Evolutionary conservation across 1,140 invertebrate species (phyloP).

Genomic region (Zaprionus capensis): DNA sequence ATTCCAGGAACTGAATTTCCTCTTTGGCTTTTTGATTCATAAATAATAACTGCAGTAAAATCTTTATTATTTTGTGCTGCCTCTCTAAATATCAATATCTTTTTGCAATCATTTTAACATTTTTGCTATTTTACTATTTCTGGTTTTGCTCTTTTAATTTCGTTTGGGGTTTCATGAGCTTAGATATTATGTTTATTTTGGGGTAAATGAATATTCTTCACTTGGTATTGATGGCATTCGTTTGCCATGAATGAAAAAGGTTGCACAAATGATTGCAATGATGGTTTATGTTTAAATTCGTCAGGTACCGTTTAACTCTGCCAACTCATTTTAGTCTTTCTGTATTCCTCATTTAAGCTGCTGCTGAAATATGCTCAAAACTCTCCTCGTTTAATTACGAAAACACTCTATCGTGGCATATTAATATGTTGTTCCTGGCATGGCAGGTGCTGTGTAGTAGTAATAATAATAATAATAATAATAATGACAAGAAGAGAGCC

Average conservation of each 20-base stretch:
- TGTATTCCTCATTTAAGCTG: background rate
- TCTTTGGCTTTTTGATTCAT: background rate
- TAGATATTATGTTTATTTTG: too few species aligned
- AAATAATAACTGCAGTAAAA: background rate
- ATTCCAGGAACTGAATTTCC: background rate
- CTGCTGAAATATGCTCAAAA: background rate
- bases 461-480: conserved; percentile 20
- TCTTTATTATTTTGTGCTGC: background rate
- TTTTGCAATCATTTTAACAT: background rate
- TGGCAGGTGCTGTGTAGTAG: conserved; percentile 18
- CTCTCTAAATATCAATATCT: background rate
- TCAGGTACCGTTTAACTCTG: background rate
- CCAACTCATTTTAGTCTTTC: background rate
- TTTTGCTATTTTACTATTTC: background rate
- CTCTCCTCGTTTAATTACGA: conserved; percentile 12
- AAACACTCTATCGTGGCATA: conserved; percentile 6
- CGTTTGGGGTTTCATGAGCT: too few species aligned
- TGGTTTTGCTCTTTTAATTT: background rate
- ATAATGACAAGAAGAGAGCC: conserved; percentile 23
- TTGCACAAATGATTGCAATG: background rate
- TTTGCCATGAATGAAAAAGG: background rate
- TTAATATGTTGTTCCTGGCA: conserved; percentile 52
- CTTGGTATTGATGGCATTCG: background rate
- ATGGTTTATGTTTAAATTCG: background rate
- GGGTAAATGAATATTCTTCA: background rate